A percentile compares a stretch with the other conserved stretches of the same genome.
phyloP scores from a whole-genome alignment of 64 coral and sea anemone species.

The Stichodactyla helianthus region DNA sequence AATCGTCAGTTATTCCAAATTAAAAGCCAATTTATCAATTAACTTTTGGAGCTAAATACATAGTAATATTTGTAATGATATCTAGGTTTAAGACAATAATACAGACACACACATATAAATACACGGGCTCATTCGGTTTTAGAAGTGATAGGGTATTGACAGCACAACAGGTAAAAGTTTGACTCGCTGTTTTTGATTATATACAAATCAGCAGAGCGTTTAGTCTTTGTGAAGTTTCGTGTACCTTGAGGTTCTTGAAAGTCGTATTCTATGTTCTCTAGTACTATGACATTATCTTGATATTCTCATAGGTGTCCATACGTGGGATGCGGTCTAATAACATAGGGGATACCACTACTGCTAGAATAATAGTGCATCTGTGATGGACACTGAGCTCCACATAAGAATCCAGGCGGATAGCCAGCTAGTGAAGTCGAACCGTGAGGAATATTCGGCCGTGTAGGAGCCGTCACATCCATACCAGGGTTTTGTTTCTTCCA shows the following conservation, averaged over 20 bases:
- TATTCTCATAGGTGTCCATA: slow-evolving; percentile 67
- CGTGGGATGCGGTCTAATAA: slow-evolving; percentile 83
- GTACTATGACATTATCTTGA: neutral
- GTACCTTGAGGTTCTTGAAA: neutral
- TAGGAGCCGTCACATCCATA: slow-evolving; percentile 91
- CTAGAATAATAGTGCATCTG: slow-evolving; percentile 77
- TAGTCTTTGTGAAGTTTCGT: neutral
- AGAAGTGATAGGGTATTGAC: neutral
- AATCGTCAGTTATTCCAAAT: slow-evolving; percentile 6
- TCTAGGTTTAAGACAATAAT: neutral
- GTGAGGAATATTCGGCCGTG: slow-evolving; percentile 67
- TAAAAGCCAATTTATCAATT: slow-evolving; percentile 9
- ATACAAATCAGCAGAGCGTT: slow-evolving; percentile 11
- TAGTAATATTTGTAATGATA: slow-evolving; percentile 15
- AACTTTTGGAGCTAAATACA: slow-evolving; percentile 19
- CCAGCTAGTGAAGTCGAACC: slow-evolving; percentile 54
- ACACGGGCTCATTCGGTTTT: neutral
- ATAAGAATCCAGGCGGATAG: slow-evolving; percentile 69
- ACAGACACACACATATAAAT: neutral
- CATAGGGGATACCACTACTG: slow-evolving; percentile 39
- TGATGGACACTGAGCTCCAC: slow-evolving; percentile 79
- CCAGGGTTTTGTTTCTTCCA: slow-evolving; percentile 99
- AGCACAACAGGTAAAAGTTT: neutral
- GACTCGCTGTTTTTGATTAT: neutral
- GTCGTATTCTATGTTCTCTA: neutral